These are phyloP conservation scores for Trididemnum clinides DNA, from an alignment of 23 tunicate genomes.

Conservation along the genomic window DNA sequence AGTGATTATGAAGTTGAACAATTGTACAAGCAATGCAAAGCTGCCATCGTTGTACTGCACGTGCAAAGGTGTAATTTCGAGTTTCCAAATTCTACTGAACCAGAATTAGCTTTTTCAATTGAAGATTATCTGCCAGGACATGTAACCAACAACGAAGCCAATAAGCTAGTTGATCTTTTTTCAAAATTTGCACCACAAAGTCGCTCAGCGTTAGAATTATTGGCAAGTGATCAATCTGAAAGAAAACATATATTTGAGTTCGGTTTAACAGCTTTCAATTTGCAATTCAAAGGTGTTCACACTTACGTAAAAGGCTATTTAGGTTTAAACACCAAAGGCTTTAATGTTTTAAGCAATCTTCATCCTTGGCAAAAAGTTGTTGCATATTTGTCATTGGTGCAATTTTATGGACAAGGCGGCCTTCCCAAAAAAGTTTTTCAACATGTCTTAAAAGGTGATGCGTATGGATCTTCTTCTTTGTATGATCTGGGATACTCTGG, in stretches of 20 bases:
- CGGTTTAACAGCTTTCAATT: slow-evolving; percentile 60
- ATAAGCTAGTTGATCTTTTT: slow-evolving; percentile 7
- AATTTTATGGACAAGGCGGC: slow-evolving; percentile 55
- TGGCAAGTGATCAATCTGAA: neutral
- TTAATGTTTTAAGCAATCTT: neutral
- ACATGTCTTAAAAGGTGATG: neutral
- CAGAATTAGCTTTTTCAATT: neutral
- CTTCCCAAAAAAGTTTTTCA: slow-evolving; percentile 37
- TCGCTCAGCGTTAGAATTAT: neutral
- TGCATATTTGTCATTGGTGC: slow-evolving; percentile 40
- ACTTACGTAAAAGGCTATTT: slow-evolving; percentile 49
- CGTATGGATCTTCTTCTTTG: neutral
- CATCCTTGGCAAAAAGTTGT: slow-evolving; percentile 37
- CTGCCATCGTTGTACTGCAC: slow-evolving; percentile 57
- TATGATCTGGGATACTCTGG: slow-evolving; percentile 41
- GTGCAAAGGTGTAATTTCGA: slow-evolving; percentile 42
- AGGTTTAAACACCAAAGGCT: neutral
- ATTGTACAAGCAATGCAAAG: slow-evolving; percentile 27
- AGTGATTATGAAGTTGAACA: slow-evolving; percentile 48
- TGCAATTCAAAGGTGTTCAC: slow-evolving; percentile 35
- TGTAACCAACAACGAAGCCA: slow-evolving; percentile 22
- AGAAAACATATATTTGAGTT: slow-evolving; percentile 40
- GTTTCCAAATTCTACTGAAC: neutral
- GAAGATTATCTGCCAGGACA: neutral
- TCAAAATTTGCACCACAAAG: slow-evolving; percentile 13